These are phyloP conservation scores for Aphyosemion australe DNA, from an alignment of 2,113 vertebrate species.

Conservation along the genomic window DNA sequence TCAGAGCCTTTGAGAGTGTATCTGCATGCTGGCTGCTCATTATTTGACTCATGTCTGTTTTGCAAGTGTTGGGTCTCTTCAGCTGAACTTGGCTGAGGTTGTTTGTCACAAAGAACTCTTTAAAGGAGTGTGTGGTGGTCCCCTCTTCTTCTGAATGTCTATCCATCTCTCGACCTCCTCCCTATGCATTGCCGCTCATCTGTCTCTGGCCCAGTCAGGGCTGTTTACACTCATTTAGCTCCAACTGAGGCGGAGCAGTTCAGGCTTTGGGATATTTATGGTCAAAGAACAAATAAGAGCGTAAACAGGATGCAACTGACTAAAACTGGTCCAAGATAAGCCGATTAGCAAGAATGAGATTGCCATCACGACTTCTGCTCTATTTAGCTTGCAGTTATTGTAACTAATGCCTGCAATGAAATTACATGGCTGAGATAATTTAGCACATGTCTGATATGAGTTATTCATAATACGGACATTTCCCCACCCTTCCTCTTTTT, in stretches of 20 bases:
- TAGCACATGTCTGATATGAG: conserved; percentile 61
- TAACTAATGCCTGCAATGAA: conserved; percentile 53
- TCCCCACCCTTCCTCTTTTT: conserved; percentile 42
- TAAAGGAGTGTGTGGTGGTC: conserved; percentile 32
- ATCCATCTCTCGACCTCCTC: conserved; percentile 62
- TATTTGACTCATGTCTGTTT: background rate
- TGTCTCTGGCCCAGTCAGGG: conserved; percentile 55
- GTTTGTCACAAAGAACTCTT: conserved; percentile 52
- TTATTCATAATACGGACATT: conserved; percentile 63
- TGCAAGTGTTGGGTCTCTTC: conserved; percentile 22
- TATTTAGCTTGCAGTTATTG: conserved; percentile 44
- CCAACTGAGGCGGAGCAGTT: conserved; percentile 49
- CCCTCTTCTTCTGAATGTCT: conserved; percentile 48
- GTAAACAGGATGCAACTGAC: conserved; percentile 33
- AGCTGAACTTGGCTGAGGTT: conserved; percentile 10
- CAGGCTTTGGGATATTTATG: conserved; percentile 54
- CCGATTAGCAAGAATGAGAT: conserved; percentile 14
- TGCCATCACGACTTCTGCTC: conserved; percentile 25
- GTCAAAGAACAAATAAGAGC: conserved; percentile 22
- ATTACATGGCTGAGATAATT: conserved; percentile 56
- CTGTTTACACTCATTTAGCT: conserved; percentile 71
- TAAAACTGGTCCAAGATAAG: conserved; percentile 10
- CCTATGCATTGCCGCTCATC: conserved; percentile 53
- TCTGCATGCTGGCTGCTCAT: conserved; percentile 21
- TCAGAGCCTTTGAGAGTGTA: conserved; percentile 8